A percentile compares a stretch with the other conserved stretches of the same genome.
These are phyloP conservation scores for Temnothorax nylanderi DNA, from an alignment of 1,140 invertebrate species.

Conservation along the genomic window DNA sequence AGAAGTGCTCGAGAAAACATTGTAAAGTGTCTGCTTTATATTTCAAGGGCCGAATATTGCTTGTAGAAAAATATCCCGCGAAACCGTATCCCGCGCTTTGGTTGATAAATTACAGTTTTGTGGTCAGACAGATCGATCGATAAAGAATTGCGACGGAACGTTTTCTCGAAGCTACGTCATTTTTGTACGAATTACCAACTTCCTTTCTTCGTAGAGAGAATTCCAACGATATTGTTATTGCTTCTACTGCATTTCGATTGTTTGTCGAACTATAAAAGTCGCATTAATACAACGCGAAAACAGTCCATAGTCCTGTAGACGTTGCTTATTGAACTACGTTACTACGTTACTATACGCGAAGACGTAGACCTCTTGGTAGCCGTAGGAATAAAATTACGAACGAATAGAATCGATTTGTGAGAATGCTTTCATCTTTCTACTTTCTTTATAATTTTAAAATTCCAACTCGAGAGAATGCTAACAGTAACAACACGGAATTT, in stretches of 20 bases:
- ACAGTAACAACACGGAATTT: not conserved
- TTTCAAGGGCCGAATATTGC: not conserved
- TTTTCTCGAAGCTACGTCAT: conserved; percentile 13
- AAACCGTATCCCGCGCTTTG: not conserved
- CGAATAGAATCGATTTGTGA: not conserved
- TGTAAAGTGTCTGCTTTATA: not conserved
- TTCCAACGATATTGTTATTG: conserved; percentile 28
- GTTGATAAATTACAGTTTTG: conserved; percentile 54
- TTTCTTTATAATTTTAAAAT: not conserved
- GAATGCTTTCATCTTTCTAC: not conserved
- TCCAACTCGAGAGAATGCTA: not conserved
- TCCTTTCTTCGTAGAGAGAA: conserved; percentile 20
- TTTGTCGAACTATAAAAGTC: conserved; percentile 44
- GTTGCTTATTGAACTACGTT: conserved; percentile 15
- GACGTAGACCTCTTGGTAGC: not conserved
- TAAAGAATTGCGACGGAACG: conserved; percentile 26
- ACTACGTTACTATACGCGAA: not conserved
- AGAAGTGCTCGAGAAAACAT: not conserved
- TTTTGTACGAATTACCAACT: conserved; percentile 30
- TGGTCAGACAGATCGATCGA: conserved; percentile 25
- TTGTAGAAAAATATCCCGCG: conserved; percentile 4
- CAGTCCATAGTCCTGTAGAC: not conserved
- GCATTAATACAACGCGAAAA: conserved; percentile 29
- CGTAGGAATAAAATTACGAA: conserved; percentile 2
- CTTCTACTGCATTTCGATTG: conserved; percentile 17